Evolutionary conservation across 2,113 vertebrate genomes (phyloP), one percentile per base, ranked within the genome.

Genomic region (Nipponia nippon): DNA sequence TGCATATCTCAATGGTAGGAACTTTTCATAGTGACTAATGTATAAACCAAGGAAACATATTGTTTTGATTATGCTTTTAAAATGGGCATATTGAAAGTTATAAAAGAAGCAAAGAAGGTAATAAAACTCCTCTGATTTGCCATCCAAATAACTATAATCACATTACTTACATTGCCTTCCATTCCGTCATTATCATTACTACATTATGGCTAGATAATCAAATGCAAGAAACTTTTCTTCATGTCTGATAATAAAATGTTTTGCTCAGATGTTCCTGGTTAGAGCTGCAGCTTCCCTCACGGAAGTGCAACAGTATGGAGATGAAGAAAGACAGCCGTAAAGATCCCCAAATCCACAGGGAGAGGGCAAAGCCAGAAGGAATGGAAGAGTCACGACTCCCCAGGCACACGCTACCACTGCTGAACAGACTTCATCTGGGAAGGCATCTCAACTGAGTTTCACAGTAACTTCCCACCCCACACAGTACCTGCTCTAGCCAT

Each of bases 81-180:
- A 98, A 95, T 67, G 23, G 66, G 50, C 65, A 94, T 42, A 26
- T 16, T 88, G 52, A 91, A 97, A 97, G 72, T 92, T 95, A 75
- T 26, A 81, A 52, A 80, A 70, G 66, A 88, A 83, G 71, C 10
- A 67, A 91, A 90, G 79, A 91, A 92, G 61, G 55, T 13, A 82
- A 92, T 58, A 97, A 92, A 97, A 95, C 88, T 59, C 71, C 49
- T 85, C 58, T 26, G 29, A 72, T 58, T 87, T 16, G 36, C 89
- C 80, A 63, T 47, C 80, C 88, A 77, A 92, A 94, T 82, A 95
- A 61, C 78, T 18, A 89, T 67, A 96, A 87, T 96, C 56, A 76
- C 42, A 71, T 97, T 96, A 97, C 96, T 97, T 97, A 97, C 92
- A 95, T 76, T 29, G 94, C 88, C 67, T 95, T 96, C 96, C 96